Base-by-base conservation (phyloP, 2,888 invertebrate species). In the Limnephilus auricula region DNA sequence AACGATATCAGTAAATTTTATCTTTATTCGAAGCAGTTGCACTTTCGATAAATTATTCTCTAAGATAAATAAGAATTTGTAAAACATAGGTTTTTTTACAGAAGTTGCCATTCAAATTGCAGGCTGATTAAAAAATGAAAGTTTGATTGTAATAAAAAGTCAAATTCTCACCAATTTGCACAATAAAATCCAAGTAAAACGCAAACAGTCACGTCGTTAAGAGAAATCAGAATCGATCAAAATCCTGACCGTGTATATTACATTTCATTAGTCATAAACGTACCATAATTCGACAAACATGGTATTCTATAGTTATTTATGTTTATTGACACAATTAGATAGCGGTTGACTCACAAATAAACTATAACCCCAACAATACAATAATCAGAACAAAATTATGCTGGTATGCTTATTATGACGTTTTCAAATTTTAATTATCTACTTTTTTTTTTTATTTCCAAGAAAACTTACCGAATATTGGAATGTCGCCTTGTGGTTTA, bases 271-370 rank as follows among this genome's bases (percentile, higher is more conserved):
- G 37, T 85, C 85, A 85, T 45, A 85, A n/a, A 45, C 85, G n/a
- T n/a, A 65, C 25, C 25, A 65, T 65, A 65, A 65, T 25, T 25
- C 65, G 65, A 65, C 65, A 65, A 65, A 65, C 5, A 9, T 65
- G 25, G 6, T 65, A 65, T 85, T 85, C 30, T 40, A 45, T 45
- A 85, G 25, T n/a, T 40, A 84, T 5, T 84, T 13, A 85, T 85
- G 40, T 85, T 84, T 86, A 86, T 86, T 86, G 86, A 86, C 86
- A 86, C 86, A 86, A 65, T 86, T 86, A 86, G 86, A 86, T 86
- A 50, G 65, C 50, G 32, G 86, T 86, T 65, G 86, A 86, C 86
- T 86, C 45, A 86, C 50, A 65, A 86, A 86, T 65, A 65, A 86
- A 65, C 40, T 45, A 85, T 45, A 85, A 85, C 85, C 85, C 37